Evolutionary conservation across 2,113 vertebrate genomes (phyloP).

Genomic region (Riparia riparia): DNA sequence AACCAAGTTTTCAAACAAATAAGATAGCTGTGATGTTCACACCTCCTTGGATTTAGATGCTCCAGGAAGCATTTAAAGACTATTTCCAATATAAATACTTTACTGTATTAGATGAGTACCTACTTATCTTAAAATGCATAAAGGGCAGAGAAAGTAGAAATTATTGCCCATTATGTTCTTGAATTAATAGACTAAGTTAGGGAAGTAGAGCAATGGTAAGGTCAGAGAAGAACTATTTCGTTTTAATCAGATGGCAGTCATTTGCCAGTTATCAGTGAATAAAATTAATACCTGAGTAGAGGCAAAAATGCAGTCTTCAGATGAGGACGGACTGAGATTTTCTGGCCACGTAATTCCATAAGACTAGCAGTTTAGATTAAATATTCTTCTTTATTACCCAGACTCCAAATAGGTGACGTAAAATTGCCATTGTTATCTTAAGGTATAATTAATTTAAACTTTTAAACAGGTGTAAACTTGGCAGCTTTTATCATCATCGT

Average conservation of each 20-base stretch:
- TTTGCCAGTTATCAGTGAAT: neutral
- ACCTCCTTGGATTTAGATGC: neutral
- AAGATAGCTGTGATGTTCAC: neutral
- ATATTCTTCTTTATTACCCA: neutral
- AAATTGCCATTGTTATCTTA: neutral
- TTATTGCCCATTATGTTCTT: neutral
- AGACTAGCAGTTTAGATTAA: neutral
- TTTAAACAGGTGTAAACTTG: constrained; percentile 89
- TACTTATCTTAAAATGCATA: neutral
- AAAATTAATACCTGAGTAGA: neutral
- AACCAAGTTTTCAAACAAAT: neutral
- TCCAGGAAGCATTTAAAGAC: neutral
- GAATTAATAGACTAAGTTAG: neutral
- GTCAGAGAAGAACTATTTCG: neutral
- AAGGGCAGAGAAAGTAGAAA: neutral
- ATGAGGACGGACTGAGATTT: neutral
- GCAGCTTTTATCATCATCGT: constrained; percentile 94
- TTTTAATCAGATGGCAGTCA: neutral
- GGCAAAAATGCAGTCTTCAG: neutral
- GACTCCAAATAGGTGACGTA: neutral
- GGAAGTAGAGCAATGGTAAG: neutral
- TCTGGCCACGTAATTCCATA: neutral
- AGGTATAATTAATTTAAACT: constrained; percentile 7
- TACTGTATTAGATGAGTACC: neutral
- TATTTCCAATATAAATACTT: neutral